Evolutionary conservation across 2,888 invertebrate genomes (phyloP).

Genomic region (Dorcus hopei): DNA sequence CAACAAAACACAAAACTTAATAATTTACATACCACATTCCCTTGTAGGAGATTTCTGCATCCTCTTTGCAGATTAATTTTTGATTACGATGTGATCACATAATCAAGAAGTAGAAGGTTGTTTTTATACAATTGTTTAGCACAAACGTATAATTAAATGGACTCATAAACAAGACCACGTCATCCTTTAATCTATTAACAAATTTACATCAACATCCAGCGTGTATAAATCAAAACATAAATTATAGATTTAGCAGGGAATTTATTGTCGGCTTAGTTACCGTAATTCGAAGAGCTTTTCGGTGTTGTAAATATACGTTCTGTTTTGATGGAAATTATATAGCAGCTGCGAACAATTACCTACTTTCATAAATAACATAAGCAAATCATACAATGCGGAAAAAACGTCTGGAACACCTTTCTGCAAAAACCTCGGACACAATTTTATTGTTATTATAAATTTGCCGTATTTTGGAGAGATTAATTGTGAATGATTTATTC

Average conservation of each 20-base stretch:
- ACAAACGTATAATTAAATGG: constrained; percentile 9
- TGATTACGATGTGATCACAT: too few relatives aligned
- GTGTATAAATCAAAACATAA: constrained; percentile 39
- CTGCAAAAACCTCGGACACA: too few relatives aligned
- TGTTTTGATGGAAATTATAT: constrained; percentile 5
- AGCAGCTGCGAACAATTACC: too few relatives aligned
- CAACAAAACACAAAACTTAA: constrained; percentile 37
- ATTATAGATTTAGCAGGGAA: constrained; percentile 40
- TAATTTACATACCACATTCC: neutral
- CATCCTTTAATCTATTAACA: constrained; percentile 40
- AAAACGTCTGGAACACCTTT: too few relatives aligned
- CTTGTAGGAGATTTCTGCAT: too few relatives aligned
- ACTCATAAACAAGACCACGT: constrained; percentile 25
- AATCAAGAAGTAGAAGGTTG: too few relatives aligned
- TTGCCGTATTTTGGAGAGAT: too few relatives aligned
- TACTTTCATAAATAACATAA: neutral
- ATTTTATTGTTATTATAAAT: too few relatives aligned
- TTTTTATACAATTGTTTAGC: too few relatives aligned
- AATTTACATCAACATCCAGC: constrained; percentile 33
- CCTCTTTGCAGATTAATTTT: too few relatives aligned
- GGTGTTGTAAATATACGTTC: constrained; percentile 31
- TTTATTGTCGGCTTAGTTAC: constrained; percentile 38
- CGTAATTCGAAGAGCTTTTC: constrained; percentile 31
- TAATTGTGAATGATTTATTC: too few relatives aligned
- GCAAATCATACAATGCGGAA: neutral